Conservation (phyloP, 2,888 invertebrate genomes). For the Trichopoda pennipes region DNA sequence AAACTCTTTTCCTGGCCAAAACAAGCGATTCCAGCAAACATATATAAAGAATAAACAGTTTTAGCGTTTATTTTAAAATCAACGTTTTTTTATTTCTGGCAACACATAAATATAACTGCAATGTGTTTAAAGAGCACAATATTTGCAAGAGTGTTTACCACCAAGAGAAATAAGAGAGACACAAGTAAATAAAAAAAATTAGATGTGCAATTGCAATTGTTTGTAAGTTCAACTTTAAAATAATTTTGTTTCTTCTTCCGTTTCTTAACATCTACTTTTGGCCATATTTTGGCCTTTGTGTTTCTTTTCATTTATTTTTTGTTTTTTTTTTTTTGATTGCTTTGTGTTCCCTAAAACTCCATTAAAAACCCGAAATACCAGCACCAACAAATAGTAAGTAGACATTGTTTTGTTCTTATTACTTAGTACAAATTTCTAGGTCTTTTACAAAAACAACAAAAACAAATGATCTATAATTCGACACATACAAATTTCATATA, state of each 20-base stretch:
- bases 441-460: conserved; percentile 31
- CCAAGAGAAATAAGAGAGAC: neutral
- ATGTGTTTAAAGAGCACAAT: conserved; percentile 8
- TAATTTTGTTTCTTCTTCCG: conserved; percentile 46
- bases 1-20: no score
- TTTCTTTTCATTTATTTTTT: conserved; percentile 40
- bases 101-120: neutral
- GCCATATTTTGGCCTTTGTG: conserved; percentile 65
- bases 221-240: conserved; percentile 44
- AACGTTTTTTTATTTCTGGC: no score
- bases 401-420: conserved; percentile 7
- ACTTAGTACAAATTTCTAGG: conserved; percentile 28
- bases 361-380: conserved; percentile 32
- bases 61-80: no score
- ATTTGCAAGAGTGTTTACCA: neutral
- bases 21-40: no score
- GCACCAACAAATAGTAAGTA: conserved; percentile 8
- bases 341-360: conserved; percentile 46
- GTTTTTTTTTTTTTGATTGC: neutral
- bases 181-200: neutral
- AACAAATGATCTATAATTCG: conserved; percentile 10
- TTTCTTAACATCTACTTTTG: conserved; percentile 58
- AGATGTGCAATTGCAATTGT: conserved; percentile 32
- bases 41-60: no score
- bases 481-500: neutral